Evolutionary conservation across 2,888 invertebrate species (phyloP), one percentile per base, ranked within the genome.

Genomic region (Chydorus sphaericus): DNA sequence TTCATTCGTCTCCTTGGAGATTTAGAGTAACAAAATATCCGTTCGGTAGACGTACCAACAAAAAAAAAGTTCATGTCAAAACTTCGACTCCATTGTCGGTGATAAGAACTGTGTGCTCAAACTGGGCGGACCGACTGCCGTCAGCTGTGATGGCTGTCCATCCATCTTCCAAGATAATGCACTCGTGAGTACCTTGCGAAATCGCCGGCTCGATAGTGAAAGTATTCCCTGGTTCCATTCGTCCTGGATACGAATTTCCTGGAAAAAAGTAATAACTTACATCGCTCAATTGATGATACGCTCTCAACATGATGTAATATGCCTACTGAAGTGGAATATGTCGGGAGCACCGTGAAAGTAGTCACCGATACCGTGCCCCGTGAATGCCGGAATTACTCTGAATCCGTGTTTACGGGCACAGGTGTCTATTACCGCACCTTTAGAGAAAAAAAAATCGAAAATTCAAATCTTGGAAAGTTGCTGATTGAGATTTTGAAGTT

Each of bases 331-430:
- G 68, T 96, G 94, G 63, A 79, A 79, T 63, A 96, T 85, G 66
- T 91, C 85, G 2, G 96, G 96, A 2, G 85, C 83, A 0, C 88
- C 91, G 73, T 96, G 94, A 68, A 96, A 93, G 68, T 88, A 89
- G 59, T 75, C 72, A 0, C 94, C 93, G 62, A 96, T 91, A 0
- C 96, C 96, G 71, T 96, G 94, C 0, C 96, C 94, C 59, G 83
- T 77, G 67, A 93, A 87, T 4, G 80, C 78, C 4, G 87, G 86
- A 52, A 94, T 72, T 1, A 91, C 79, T 36, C 75, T 76, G 44
- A 80, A 78, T 0, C 81, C 78, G 55, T 77, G 70, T 58, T 73
- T 70, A 58, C 72, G 72, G 1, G 88, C 86, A 61, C 76, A 76
- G 54, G 73, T 70, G 62, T 82, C 75, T 62, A 89, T 82, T 56